Evolutionary conservation across 2,113 vertebrate species (phyloP).

Genomic region (Mixornis gularis): DNA sequence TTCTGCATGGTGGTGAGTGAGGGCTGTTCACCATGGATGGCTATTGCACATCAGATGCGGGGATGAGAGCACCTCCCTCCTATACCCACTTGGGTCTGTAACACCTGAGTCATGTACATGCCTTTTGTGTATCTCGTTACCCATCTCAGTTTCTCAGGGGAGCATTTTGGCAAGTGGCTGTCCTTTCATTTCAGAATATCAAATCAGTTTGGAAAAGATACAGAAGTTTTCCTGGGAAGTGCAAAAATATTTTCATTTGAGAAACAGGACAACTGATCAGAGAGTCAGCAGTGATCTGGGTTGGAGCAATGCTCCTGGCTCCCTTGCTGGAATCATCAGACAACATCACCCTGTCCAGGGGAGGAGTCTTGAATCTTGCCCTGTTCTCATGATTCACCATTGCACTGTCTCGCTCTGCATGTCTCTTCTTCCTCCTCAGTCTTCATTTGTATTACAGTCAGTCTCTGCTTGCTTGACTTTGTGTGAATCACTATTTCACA

Average conservation of each 20-base stretch:
- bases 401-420: background rate
- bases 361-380: background rate
- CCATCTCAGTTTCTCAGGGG: background rate
- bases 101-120: fast-evolving
- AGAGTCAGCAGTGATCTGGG: fast-evolving
- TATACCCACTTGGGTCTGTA: background rate
- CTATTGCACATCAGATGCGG: background rate
- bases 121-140: background rate
- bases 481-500: background rate
- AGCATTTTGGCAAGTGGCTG: background rate
- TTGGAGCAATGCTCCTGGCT: background rate
- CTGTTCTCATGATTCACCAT: background rate
- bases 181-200: background rate
- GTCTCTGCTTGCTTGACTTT: background rate
- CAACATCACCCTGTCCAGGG: background rate
- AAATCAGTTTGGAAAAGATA: background rate
- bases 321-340: background rate
- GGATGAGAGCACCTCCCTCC: background rate
- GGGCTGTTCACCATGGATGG: background rate
- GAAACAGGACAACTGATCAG: background rate
- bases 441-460: background rate
- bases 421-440: background rate
- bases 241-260: background rate
- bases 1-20: background rate
- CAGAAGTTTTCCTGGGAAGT: background rate